Conservation (phyloP, 2,888 invertebrate species). For the Junonia oenone region DNA sequence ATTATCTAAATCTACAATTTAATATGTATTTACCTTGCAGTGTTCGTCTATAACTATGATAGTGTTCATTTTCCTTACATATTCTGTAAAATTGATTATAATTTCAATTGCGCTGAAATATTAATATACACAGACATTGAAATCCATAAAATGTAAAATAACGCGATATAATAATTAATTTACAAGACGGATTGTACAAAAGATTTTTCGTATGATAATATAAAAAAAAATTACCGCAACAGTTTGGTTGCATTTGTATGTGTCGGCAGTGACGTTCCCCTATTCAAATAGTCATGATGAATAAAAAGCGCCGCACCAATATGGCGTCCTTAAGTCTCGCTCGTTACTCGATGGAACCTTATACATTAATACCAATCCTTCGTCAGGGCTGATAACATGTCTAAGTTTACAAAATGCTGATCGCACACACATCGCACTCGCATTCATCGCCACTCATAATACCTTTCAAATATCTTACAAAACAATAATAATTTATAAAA, state of each 20-base stretch:
- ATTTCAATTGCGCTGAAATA: neutral
- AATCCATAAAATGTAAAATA: neutral
- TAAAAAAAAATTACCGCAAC: neutral
- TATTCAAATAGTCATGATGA: conserved; percentile 47
- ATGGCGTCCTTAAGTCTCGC: conserved; percentile 69
- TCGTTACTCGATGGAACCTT: conserved; percentile 62
- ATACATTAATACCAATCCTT: conserved; percentile 64
- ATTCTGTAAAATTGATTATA: neutral
- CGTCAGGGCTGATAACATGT: conserved; percentile 59
- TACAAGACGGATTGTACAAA: conserved; percentile 3
- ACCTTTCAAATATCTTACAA: conserved; percentile 64
- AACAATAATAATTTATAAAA: conserved; percentile 74
- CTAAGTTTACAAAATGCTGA: conserved; percentile 68
- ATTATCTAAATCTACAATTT: neutral
- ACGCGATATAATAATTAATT: conserved; percentile 1
- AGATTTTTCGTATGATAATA: neutral
- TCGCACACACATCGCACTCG: conserved; percentile 47
- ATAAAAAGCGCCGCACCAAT: conserved; percentile 64
- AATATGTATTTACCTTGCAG: neutral
- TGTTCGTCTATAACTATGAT: neutral
- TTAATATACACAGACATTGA: neutral
- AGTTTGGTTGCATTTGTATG: conserved; percentile 13
- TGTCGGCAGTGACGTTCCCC: neutral
- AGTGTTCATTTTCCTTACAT: neutral
- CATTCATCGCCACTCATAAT: conserved; percentile 47